Evolutionary conservation across 2,797 vertebrate species (phyloP).

Genomic region (Nannoperca obscura): DNA sequence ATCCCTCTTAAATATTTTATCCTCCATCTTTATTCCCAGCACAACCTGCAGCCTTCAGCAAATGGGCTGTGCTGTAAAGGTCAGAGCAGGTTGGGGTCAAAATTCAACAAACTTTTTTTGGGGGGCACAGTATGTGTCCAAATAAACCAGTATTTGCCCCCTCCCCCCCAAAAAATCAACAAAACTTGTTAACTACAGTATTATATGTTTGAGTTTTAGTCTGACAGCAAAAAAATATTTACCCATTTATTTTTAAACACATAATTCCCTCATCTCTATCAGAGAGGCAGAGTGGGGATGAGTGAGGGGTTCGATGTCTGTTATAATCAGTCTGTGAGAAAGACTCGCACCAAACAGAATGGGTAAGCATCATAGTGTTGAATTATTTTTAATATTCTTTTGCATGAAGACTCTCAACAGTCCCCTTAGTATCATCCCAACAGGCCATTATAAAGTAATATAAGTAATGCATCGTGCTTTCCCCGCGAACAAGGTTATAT

Average conservation of each 20-base stretch:
- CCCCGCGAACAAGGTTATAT: not conserved
- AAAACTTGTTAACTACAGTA: not conserved
- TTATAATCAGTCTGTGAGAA: constrained; percentile 52
- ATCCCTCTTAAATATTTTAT: not conserved
- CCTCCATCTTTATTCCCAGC: constrained; percentile 7
- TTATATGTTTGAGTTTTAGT: constrained; percentile 10
- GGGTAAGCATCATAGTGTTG: constrained; percentile 14
- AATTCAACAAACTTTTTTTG: constrained; percentile 1
- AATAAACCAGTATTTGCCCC: no score
- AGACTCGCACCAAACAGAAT: constrained; percentile 59
- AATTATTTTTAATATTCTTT: constrained; percentile 43
- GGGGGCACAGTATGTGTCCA: not conserved
- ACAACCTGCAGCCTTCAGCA: not conserved
- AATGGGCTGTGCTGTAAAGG: constrained; percentile 1
- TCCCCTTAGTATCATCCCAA: constrained; percentile 1
- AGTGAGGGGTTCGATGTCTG: constrained; percentile 32
- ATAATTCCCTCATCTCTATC: constrained; percentile 28
- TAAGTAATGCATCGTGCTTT: not conserved
- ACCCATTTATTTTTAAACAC: constrained; percentile 59
- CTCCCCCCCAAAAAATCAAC: no score
- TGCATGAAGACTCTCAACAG: constrained; percentile 30
- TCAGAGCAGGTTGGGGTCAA: constrained; percentile 13
- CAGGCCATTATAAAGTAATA: not conserved
- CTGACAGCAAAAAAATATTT: constrained; percentile 59
- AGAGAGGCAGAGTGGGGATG: constrained; percentile 17